A percentile compares a stretch with the other conserved stretches of the same genome.
Conservation (phyloP, 2,888 invertebrate species). For the Netelia inedita region DNA sequence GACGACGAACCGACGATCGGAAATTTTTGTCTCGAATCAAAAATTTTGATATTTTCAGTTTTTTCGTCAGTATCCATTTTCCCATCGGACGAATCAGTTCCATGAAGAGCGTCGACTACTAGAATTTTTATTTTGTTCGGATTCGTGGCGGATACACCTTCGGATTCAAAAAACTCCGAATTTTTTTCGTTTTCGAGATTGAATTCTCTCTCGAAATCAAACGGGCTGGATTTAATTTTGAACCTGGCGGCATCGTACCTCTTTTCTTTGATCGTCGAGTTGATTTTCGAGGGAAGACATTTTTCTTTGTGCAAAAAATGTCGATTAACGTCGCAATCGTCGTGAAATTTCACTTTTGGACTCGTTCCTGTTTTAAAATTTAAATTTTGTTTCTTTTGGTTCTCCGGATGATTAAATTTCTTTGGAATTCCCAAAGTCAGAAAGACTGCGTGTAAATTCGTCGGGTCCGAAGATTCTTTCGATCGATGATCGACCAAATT, state of each 20-base stretch:
- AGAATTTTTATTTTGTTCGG: conserved; percentile 10
- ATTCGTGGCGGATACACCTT: not conserved
- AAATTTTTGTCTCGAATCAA: not conserved
- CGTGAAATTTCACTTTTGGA: not conserved
- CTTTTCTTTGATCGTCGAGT: not conserved
- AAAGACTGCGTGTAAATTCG: conserved; percentile 11
- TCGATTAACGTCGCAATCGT: not conserved
- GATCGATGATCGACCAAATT: conserved; percentile 31
- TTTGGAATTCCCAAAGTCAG: conserved; percentile 42
- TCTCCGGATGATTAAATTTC: conserved; percentile 1
- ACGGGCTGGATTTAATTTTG: not conserved
- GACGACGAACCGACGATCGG: conserved; percentile 40
- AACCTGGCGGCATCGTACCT: not conserved
- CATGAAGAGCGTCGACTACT: conserved; percentile 2
- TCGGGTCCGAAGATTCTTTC: conserved; percentile 12
- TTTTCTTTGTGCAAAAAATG: not conserved
- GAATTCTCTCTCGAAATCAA: not conserved
- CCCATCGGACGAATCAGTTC: not conserved
- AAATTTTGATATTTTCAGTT: not conserved
- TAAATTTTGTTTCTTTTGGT: not conserved
- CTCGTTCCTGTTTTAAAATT: not conserved
- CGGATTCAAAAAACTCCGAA: conserved; percentile 6
- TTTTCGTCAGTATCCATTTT: conserved; percentile 3
- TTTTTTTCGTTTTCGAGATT: not conserved
- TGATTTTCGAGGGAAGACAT: not conserved